phyloP scores from a whole-genome alignment of 2,888 invertebrate genomes.

The Dimorphilus gyrociliatus region DNA sequence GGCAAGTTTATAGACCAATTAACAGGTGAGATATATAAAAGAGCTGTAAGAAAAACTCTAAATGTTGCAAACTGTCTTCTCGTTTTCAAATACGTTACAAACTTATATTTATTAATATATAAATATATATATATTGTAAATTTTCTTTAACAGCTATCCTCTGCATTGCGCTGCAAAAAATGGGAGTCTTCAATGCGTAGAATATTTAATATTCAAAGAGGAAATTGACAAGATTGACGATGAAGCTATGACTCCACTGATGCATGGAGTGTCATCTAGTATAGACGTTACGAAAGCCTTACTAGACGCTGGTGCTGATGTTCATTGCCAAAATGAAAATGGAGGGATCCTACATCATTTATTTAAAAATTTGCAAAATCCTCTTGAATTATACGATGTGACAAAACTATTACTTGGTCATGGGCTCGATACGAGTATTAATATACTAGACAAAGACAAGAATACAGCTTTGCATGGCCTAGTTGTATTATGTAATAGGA shows the following conservation, averaged over 20 bases:
- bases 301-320: constrained; percentile 49
- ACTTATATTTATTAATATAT: no score
- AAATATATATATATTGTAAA: no score
- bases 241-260: constrained; percentile 61
- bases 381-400: constrained; percentile 47
- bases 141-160: constrained; percentile 7
- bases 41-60: no score
- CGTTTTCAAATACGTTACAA: no score
- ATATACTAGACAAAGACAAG: constrained; percentile 53
- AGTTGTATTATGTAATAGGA: constrained; percentile 42
- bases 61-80: no score
- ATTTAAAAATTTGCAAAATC: constrained; percentile 37
- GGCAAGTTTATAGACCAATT: no score
- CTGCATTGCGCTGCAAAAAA: constrained; percentile 41
- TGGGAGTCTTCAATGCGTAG: constrained; percentile 41
- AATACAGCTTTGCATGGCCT: constrained; percentile 52
- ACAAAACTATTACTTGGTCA: constrained; percentile 52
- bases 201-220: constrained; percentile 21
- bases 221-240: constrained; percentile 25
- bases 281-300: constrained; percentile 46
- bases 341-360: constrained; percentile 43
- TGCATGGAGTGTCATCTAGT: constrained; percentile 55
- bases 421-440: constrained; percentile 52
- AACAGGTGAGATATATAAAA: no score
- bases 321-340: constrained; percentile 51